Conservation (phyloP, 2,888 invertebrate species). For the Sceliomorpha sp. region DNA sequence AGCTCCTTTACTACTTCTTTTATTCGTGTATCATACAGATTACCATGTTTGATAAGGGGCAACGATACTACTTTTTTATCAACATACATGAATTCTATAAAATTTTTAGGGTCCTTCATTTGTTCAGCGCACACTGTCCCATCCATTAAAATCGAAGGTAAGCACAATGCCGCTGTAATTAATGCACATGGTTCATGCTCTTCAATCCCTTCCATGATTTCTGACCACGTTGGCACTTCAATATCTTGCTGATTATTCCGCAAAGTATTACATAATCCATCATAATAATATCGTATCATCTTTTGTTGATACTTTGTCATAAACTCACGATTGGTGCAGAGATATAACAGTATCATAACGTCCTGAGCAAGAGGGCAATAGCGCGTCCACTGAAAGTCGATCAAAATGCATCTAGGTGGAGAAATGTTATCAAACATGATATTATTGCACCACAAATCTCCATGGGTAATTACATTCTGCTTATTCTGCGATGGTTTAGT, state of each 20-base stretch:
- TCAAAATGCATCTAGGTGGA: conserved; percentile 83
- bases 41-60: conserved; percentile 61
- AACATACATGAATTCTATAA: conserved; percentile 55
- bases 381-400: conserved; percentile 86
- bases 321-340: conserved; percentile 37
- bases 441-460: conserved; percentile 85
- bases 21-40: conserved; percentile 62
- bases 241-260: conserved; percentile 28
- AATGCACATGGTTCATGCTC: conserved; percentile 70
- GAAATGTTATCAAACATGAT: conserved; percentile 81
- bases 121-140: conserved; percentile 59
- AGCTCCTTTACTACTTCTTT: conserved; percentile 63
- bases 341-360: conserved; percentile 20
- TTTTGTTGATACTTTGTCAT: conserved; percentile 28
- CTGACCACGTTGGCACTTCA: conserved; percentile 75
- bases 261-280: conserved; percentile 31
- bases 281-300: conserved; percentile 50
- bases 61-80: conserved; percentile 63
- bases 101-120: conserved; percentile 60
- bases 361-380: conserved; percentile 74
- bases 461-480: conserved; percentile 82
- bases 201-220: conserved; percentile 66
- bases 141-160: conserved; percentile 69
- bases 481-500: conserved; percentile 41
- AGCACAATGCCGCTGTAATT: conserved; percentile 66